A percentile compares a stretch with the other conserved stretches of the same genome.
phyloP scores from a whole-genome alignment of 1,140 invertebrate genomes.

The Drosophila cardini region DNA sequence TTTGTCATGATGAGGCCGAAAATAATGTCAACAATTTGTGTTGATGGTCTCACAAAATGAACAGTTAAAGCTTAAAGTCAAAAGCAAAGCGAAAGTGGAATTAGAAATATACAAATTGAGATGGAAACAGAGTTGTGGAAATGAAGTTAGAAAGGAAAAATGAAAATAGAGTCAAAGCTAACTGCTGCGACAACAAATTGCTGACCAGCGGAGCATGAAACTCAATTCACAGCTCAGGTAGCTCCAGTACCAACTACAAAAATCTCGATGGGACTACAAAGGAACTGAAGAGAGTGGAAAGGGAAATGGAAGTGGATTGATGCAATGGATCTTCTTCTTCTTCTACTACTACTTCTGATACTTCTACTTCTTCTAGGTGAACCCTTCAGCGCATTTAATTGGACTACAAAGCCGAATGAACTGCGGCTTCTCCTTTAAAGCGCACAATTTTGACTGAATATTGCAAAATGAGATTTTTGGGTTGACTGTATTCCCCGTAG shows the following conservation, averaged over 20 bases:
- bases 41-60: constrained; percentile 30
- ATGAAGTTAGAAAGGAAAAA: constrained; percentile 32
- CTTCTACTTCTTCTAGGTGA: too few species aligned
- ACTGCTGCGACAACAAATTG: constrained; percentile 77
- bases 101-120: constrained; percentile 20
- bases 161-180: constrained; percentile 61
- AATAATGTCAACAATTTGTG: constrained; percentile 60
- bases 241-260: constrained; percentile 13
- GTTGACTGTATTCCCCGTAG: constrained; percentile 3
- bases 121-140: constrained; percentile 2
- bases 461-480: constrained; percentile 49
- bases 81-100: constrained; percentile 4
- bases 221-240: constrained; percentile 68
- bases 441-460: constrained; percentile 28
- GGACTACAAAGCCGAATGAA: constrained; percentile 59
- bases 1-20: constrained; percentile 53
- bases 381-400: constrained; percentile 61
- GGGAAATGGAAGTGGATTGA: background rate
- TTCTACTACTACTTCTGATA: background rate
- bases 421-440: constrained; percentile 46
- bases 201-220: constrained; percentile 65
- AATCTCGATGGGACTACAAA: constrained; percentile 19
- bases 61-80: constrained; percentile 46
- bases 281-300: background rate
- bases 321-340: constrained; percentile 12